Evolutionary conservation across 2,888 invertebrate species (phyloP).

Genomic region (Yponomeuta evonymella): DNA sequence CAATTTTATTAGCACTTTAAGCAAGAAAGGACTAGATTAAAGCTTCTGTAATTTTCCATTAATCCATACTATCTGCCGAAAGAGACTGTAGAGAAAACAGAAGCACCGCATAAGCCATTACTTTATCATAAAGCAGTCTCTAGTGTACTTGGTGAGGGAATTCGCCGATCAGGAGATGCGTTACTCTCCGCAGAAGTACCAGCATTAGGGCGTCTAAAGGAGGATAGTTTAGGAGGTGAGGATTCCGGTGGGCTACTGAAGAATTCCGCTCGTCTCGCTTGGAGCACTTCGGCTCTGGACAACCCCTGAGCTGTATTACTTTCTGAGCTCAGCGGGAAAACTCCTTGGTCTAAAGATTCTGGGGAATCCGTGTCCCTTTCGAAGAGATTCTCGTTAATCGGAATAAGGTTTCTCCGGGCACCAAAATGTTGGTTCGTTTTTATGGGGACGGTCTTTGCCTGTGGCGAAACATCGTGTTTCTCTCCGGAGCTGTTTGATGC

Average conservation of each 20-base stretch:
- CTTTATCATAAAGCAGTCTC: constrained; percentile 79
- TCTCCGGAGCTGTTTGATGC: constrained; percentile 78
- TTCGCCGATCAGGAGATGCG: constrained; percentile 55
- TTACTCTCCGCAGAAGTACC: constrained; percentile 41
- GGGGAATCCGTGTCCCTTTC: constrained; percentile 46
- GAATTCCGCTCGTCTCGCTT: constrained; percentile 79
- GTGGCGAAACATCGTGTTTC: constrained; percentile 57
- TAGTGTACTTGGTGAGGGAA: constrained; percentile 70
- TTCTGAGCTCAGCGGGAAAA: constrained; percentile 66
- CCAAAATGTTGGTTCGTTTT: constrained; percentile 68
- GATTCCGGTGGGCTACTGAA: constrained; percentile 60
- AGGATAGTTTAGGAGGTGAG: constrained; percentile 56
- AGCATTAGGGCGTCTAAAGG: constrained; percentile 52
- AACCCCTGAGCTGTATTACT: constrained; percentile 41
- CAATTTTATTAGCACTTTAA: constrained; percentile 52
- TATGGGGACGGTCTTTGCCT: constrained; percentile 66
- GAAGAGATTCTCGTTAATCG: constrained; percentile 51
- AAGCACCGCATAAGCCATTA: background rate
- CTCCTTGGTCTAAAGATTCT: constrained; percentile 53
- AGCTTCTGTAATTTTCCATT: constrained; percentile 66
- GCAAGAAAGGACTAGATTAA: constrained; percentile 72
- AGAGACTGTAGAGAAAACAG: constrained; percentile 6
- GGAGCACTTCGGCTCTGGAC: constrained; percentile 72
- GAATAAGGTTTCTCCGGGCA: constrained; percentile 64
- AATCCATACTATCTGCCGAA: constrained; percentile 33